These are phyloP conservation scores for Agrotis exclamationis DNA, from an alignment of 2,888 invertebrate species.

Conservation along the genomic window DNA sequence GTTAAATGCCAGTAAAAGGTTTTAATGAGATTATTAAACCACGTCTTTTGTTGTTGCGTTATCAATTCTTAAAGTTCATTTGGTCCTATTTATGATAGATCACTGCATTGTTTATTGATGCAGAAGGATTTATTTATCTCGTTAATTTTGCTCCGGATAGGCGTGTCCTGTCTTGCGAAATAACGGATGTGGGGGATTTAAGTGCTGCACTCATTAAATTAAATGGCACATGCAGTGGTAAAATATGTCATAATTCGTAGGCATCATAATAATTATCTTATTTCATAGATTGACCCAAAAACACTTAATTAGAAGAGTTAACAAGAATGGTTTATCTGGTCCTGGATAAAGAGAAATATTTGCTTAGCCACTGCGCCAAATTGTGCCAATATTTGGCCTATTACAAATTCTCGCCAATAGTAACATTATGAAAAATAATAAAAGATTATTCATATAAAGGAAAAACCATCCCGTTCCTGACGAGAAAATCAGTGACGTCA, in stretches of 20 bases:
- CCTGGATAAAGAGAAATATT: no score
- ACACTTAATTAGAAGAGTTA: no score
- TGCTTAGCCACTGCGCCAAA: no score
- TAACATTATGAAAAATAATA: no score
- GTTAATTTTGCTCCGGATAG: constrained; percentile 29
- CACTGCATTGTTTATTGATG: constrained; percentile 53
- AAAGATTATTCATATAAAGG: neutral
- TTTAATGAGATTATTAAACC: constrained; percentile 85
- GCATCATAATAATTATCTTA: neutral
- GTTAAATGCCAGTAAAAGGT: constrained; percentile 85
- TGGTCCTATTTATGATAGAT: constrained; percentile 58
- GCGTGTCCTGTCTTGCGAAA: constrained; percentile 37
- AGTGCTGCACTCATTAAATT: constrained; percentile 16
- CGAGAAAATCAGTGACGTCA: neutral
- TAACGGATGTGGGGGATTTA: constrained; percentile 29
- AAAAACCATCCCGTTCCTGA: neutral
- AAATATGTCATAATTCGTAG: neutral
- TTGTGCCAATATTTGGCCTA: no score
- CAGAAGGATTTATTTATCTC: constrained; percentile 30
- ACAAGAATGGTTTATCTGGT: no score
- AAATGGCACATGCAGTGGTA: constrained; percentile 4
- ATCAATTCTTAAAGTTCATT: constrained; percentile 71
- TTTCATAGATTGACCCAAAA: neutral
- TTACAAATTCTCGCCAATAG: no score
- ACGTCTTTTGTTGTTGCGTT: constrained; percentile 65